These are phyloP conservation scores for Diaphora mendica DNA, from an alignment of 2,888 invertebrate species.

Conservation along the genomic window DNA sequence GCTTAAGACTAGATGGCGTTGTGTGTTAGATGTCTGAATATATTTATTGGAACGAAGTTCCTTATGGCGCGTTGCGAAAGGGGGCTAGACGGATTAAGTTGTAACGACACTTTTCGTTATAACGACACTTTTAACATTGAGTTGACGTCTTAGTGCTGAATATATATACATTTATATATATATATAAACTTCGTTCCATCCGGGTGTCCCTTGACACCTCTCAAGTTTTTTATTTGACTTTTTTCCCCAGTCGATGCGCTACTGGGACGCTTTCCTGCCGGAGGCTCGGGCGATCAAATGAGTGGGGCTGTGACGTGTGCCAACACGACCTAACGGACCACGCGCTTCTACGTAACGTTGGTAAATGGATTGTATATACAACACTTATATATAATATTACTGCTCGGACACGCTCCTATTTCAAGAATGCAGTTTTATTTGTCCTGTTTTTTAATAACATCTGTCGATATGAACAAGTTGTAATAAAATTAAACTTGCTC, in stretches of 20 bases:
- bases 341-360: slow-evolving; percentile 32
- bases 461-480: background rate
- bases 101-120: too few relatives aligned
- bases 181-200: too few relatives aligned
- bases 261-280: slow-evolving; percentile 98
- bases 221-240: too few relatives aligned
- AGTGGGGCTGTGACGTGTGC: slow-evolving; percentile 69
- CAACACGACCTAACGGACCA: slow-evolving; percentile 26
- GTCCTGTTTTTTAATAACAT: background rate
- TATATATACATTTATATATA: too few relatives aligned
- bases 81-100: too few relatives aligned
- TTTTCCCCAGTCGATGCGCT: slow-evolving; percentile 91
- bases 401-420: background rate
- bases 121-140: too few relatives aligned
- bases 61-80: too few relatives aligned
- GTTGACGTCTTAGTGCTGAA: too few relatives aligned
- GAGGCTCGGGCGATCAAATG: slow-evolving; percentile 97
- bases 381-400: background rate
- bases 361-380: slow-evolving; percentile 39
- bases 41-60: too few relatives aligned
- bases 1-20: too few relatives aligned
- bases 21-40: too few relatives aligned
- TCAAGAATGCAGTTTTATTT: background rate
- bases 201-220: too few relatives aligned
- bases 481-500: background rate